These are phyloP conservation scores for Proteles cristata DNA, from an alignment of 2,113 vertebrate species.

Conservation along the genomic window DNA sequence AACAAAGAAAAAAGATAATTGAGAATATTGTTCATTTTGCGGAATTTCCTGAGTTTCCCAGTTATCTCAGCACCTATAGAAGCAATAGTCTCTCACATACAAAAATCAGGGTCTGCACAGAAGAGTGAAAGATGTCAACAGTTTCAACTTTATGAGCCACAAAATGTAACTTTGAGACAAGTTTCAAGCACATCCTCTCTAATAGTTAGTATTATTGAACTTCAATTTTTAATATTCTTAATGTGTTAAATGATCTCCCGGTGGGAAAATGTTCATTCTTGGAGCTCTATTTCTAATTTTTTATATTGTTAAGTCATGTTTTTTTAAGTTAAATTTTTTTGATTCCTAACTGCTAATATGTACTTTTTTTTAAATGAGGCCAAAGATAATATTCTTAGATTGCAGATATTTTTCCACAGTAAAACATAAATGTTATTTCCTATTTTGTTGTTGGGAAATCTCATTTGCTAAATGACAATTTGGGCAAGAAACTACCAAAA, in stretches of 20 bases:
- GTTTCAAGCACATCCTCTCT: background rate
- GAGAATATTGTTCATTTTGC: background rate
- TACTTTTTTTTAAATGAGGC: background rate
- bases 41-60: background rate
- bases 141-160: background rate
- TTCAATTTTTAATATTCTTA: background rate
- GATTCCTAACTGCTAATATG: background rate
- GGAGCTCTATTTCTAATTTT: background rate
- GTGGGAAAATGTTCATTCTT: background rate
- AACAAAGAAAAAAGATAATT: background rate
- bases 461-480: background rate
- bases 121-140: background rate
- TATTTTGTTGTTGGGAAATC: background rate
- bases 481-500: background rate
- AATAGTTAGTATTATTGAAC: background rate
- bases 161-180: constrained; percentile 1
- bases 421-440: background rate
- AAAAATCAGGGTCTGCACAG: background rate
- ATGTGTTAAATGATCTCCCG: background rate
- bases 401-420: background rate
- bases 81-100: background rate
- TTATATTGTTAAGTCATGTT: background rate
- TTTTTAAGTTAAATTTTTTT: background rate
- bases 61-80: background rate
- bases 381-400: background rate